Evolutionary conservation across 2,113 vertebrate species (phyloP), one percentile per base, ranked within the genome.

Genomic region (Toxostoma redivivum): DNA sequence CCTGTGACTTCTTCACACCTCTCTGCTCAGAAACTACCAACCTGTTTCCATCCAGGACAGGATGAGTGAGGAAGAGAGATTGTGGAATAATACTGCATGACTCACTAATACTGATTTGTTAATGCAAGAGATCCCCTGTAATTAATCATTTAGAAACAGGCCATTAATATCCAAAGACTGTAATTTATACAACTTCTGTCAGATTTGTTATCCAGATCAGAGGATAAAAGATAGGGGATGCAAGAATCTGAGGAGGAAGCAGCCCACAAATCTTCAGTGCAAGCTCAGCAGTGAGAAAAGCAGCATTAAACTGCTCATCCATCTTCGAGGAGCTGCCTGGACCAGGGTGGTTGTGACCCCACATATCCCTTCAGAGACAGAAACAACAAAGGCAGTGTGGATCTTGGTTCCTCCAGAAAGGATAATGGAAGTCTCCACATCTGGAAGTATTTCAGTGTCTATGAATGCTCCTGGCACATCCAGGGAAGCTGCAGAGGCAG

Each of bases 181-280:
- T 86, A 92, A 95, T 93, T 96, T 91, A 87, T 84, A 60, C 50
- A 93, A 56, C 54, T 93, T 94, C 67, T 92, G 90, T 74, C 90
- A 90, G 79, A 74, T 94, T 94, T 92, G 78, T 91, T 90, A 95
- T 88, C 74, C 73, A 92, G 62, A 94, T 77, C 74, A 76, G 85
- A 58, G 69, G 38, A 81, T 83, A 88, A 96, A 95, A 77, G 38
- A 83, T 58, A 25, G 80, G 37, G 57, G 21, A 3, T 88, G 67
- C 64, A 83, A 62, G 76, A 64, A 80, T 66, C 56, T 60, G 83
- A 70, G 76, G 28, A 71, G 42, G 78, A 93, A 89, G 47, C 42
- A 87, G 86, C 58, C 47, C 64, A 85, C 90, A 90, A 74, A 91
- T 90, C 89, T 90, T 88, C 61, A 15, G n/a, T 53, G 87, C 65